These are phyloP conservation scores for Cydia amplana DNA, from an alignment of 1,140 invertebrate species.

Conservation along the genomic window DNA sequence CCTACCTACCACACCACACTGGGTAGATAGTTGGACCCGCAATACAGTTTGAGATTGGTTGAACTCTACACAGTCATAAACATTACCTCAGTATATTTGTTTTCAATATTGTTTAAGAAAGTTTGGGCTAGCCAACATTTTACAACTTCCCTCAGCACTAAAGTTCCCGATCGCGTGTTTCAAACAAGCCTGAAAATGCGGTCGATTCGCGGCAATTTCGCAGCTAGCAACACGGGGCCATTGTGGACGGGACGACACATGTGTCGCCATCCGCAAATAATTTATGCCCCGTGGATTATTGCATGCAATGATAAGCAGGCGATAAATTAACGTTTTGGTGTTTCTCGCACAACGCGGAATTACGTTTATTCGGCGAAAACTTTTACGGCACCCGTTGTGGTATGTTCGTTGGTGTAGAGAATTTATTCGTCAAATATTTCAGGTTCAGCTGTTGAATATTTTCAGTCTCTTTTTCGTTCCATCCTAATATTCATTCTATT, in stretches of 20 bases:
- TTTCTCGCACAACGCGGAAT: conserved; percentile 7
- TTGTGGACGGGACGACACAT: conserved; percentile 31
- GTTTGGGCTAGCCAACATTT: neutral
- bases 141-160: neutral
- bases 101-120: neutral
- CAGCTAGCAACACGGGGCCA: conserved; percentile 12
- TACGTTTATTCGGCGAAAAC: conserved; percentile 21
- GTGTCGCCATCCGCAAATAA: conserved; percentile 36
- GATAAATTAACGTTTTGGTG: conserved; percentile 29
- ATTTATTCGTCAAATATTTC: neutral
- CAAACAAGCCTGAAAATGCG: conserved; percentile 18
- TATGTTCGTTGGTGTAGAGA: neutral
- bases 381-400: neutral
- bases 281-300: conserved; percentile 35
- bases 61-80: no score
- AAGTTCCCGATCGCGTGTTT: neutral
- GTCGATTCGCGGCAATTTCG: conserved; percentile 27
- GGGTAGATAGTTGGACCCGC: no score
- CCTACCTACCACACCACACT: no score
- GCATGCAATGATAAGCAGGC: conserved; percentile 34
- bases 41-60: no score
- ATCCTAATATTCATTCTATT: no score
- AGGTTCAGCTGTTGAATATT: no score
- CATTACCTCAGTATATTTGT: neutral
- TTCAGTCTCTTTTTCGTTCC: no score